Conservation (phyloP, 2,797 vertebrate species). For the Australoheros facetus region DNA sequence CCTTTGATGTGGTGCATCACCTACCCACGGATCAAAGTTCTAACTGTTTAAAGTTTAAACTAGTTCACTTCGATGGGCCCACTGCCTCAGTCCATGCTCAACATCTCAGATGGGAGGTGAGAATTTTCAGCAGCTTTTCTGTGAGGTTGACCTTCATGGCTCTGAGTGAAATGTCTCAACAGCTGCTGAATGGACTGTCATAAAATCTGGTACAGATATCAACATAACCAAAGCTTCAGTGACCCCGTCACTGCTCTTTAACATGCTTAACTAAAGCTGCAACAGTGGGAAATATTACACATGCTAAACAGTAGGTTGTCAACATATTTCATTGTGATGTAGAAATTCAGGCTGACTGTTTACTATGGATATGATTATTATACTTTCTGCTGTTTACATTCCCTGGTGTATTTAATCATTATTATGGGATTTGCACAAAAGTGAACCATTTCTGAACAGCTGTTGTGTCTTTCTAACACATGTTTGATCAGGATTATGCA, state of each 20-base stretch:
- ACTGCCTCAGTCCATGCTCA: background rate
- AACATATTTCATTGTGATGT: background rate
- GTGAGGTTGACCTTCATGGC: background rate
- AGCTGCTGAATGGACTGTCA: background rate
- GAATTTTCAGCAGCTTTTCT: background rate
- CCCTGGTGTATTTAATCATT: background rate
- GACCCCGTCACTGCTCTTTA: background rate
- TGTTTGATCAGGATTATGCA: fast-evolving
- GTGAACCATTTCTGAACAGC: background rate
- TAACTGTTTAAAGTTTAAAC: background rate
- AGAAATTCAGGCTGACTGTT: too few species aligned
- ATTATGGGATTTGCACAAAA: background rate
- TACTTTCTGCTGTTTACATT: background rate
- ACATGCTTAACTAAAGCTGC: background rate
- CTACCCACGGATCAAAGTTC: slow-evolving; percentile 1
- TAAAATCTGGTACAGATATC: background rate
- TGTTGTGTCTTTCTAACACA: background rate
- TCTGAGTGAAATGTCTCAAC: background rate
- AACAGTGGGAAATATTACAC: background rate
- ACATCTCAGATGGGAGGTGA: background rate
- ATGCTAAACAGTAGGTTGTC: background rate
- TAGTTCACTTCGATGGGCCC: background rate
- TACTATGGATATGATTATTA: background rate
- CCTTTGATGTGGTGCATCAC: background rate
- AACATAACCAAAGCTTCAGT: background rate